Base-by-base conservation (phyloP, 2,888 invertebrate genomes). In the Hemistola chrysoprasaria region DNA sequence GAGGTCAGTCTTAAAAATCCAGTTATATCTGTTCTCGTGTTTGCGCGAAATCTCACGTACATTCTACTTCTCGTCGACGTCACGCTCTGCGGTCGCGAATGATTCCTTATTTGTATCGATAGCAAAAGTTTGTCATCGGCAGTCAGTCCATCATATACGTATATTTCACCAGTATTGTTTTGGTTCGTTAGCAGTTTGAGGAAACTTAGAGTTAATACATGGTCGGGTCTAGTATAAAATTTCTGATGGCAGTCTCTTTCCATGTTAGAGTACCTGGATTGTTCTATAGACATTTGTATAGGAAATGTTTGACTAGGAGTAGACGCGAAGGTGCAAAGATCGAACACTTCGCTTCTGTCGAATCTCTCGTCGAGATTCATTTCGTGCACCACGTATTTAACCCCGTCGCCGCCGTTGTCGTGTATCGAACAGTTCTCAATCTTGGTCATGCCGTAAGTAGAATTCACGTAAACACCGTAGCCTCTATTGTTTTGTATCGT, bases 321-420 rank as follows among this genome's bases (percentile, higher is more conserved):
- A 1, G 94, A 94, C 0, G 97, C 95, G 35, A 96, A 88, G 1
- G 95, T 94, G 75, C 97, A 97, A 54, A 97, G 92, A 71, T 97
- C 97, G 56, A 93, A 93, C 55, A 95, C 92, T 59, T 94, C 93
- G 34, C 92, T 92, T 40, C 94, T 90, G 76, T 95, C 95, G 29
- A 92, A 90, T 57, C 92, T 91, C 64, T 94, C 93, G 52, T 95
- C 93, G 2, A 94, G 92, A 50, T 93, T 90, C 67, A 94, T 91
- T 78, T 97, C 95, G 60, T 95, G 94, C 36, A 94, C 94, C 8
- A 96, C 92, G 73, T 95, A 97, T 74, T 95, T 94, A 35, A 98
- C 86, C 11, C 98, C 98, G 76, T 98, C 98, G 0, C 94, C 97
- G 3, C 95, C 96, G 76, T 98, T 98, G 57, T 95, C 94, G 50